Base-by-base conservation (phyloP, 2,888 invertebrate genomes). In the Yponomeuta plumbellus region DNA sequence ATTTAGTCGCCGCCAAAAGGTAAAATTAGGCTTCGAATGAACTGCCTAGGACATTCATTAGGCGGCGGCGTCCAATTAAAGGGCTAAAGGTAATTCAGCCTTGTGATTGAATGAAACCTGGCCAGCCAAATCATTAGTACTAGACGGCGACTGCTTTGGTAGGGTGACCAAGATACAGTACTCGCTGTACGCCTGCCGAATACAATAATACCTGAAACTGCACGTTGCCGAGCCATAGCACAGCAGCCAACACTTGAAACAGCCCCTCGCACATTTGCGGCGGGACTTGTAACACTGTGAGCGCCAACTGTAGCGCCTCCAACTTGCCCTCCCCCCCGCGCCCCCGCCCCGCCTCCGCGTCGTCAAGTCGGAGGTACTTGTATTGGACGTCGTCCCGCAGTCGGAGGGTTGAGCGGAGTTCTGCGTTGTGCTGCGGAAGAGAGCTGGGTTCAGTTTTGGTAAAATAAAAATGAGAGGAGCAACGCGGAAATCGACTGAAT, bases 191-290 rank as follows among this genome's bases (percentile, higher is more conserved):
- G n/a, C n/a, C 5, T 21, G 20, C 17, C 20, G 22, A 22, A 62
- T 66, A 58, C 2, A 20, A 11, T 58, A 69, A 65, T 66, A 94
- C 94, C 90, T 95, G 94, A 80, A 97, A 97, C 72, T 93, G 93
- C 70, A 97, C 92, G 84, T 97, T 98, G 40, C 98, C 97, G 52
- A 98, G 92, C 97, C 97, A 97, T 66, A 98, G 87, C 71, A 98
- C 97, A 1, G 97, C 97, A 17, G 97, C 96, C 34, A 98, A 85
- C 10, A 97, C 96, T 79, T 96, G 95, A 79, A 97, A 97, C 71
- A 98, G 95, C 0, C 97, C 97, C 80, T 96, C 96, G 80, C 96
- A 96, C 94, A 96, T 96, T 71, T 94, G 94, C 66, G 94, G 92
- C 11, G 97, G 96, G 64, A 97, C 96, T 86, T 97, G 97, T 57